Conservation (phyloP, 1,140 invertebrate genomes). For the Cephus cinctus region DNA sequence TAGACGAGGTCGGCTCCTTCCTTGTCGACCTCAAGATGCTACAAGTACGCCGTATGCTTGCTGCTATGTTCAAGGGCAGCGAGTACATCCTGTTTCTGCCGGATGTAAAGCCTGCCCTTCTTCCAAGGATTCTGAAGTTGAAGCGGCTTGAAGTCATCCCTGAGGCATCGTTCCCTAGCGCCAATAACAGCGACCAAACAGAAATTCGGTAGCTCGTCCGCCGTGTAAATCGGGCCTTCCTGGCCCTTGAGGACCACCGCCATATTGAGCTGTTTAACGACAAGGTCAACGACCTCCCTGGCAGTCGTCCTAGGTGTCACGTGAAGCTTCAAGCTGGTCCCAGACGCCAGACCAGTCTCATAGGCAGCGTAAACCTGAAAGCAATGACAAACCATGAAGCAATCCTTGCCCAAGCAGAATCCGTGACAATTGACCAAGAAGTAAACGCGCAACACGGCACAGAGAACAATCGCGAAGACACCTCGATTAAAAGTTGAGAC, state of each 20-base stretch:
- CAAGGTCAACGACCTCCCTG: conserved; percentile 89
- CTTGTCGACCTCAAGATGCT: conserved; percentile 17
- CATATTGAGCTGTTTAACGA: conserved; percentile 93
- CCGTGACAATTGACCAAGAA: no score
- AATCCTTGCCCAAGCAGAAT: no score
- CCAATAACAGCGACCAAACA: conserved; percentile 94
- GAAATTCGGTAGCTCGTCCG: conserved; percentile 80
- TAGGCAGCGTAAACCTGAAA: conserved; percentile 88
- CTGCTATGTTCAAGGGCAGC: conserved; percentile 84
- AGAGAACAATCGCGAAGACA: no score
- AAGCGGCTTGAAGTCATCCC: conserved; percentile 90
- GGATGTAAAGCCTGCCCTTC: conserved; percentile 86
- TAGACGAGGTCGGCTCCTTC: background rate
- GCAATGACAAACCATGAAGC: no score
- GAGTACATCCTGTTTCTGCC: conserved; percentile 83
- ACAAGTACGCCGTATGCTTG: conserved; percentile 65
- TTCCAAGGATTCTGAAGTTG: conserved; percentile 94
- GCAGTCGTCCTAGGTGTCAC: conserved; percentile 88
- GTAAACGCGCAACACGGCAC: no score
- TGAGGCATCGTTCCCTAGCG: conserved; percentile 83
- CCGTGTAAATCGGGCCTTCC: conserved; percentile 80
- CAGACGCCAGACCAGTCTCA: conserved; percentile 87
- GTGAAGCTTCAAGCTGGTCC: conserved; percentile 90
- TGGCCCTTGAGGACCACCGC: conserved; percentile 83
- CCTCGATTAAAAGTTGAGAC: no score